A percentile compares a stretch with the other conserved stretches of the same genome.
phyloP scores from a whole-genome alignment of 2,888 invertebrate species.

The Agrotis puta region DNA sequence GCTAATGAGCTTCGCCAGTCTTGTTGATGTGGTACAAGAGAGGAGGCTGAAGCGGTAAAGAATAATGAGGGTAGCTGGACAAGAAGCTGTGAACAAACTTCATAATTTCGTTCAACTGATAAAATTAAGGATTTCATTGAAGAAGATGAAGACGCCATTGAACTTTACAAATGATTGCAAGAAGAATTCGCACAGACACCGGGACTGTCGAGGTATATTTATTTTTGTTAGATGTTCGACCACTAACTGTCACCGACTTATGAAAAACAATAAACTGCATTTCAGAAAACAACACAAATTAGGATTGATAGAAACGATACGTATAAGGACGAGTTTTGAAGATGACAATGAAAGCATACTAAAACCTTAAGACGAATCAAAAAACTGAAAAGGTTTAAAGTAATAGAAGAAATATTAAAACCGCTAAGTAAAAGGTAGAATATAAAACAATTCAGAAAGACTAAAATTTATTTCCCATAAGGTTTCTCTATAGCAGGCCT shows the following conservation, averaged over 20 bases:
- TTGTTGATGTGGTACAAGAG: slow-evolving; percentile 68
- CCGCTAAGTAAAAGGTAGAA: background rate
- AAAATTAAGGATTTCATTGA: background rate
- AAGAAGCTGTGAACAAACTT: background rate
- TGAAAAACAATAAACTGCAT: background rate
- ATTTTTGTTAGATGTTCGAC: too few relatives aligned
- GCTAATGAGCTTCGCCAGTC: slow-evolving; percentile 86
- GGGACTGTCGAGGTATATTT: too few relatives aligned
- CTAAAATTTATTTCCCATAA: background rate
- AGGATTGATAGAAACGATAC: background rate
- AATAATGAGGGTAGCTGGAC: too few relatives aligned
- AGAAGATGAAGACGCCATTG: background rate
- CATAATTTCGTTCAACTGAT: background rate
- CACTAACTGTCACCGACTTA: too few relatives aligned
- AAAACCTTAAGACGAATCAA: too few relatives aligned
- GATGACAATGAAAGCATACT: background rate
- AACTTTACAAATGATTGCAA: too few relatives aligned
- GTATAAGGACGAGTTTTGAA: too few relatives aligned
- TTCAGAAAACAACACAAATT: background rate
- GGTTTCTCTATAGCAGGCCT: too few relatives aligned
- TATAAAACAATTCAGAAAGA: background rate
- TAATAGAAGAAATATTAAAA: background rate
- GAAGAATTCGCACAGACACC: too few relatives aligned
- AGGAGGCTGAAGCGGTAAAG: slow-evolving; percentile 38
- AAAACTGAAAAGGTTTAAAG: background rate